Base-by-base conservation (phyloP, 2,888 invertebrate species). In the Alloplasta piceator region DNA sequence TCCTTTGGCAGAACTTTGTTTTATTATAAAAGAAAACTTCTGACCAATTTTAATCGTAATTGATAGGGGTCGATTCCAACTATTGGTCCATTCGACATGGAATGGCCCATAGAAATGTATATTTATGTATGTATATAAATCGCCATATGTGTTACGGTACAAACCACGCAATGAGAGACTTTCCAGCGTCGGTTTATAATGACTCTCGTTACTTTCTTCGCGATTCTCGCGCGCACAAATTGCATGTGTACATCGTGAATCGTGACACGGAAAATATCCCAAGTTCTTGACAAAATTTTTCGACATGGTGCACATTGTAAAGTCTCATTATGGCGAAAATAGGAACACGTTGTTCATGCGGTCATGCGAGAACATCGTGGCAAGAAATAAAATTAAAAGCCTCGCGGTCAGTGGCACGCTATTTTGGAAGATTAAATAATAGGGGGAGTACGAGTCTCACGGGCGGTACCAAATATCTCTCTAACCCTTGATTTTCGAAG, bases 401-500 rank as follows among this genome's bases (percentile, higher is more conserved):
- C 10, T 36, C 12, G 12, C 26, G 26, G 26, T 26, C 36, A 38
- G 58, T 38, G 26, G 64, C 50, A 46, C 16, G 16, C 16, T 14
- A 9, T 16, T 43, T 66, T 39, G 9, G 36, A 12, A 7, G 66
- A 14, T 38, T 82, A 76, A 86, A 86, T 81, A 81, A 82, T 78
- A 80, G 78, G 52, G 43, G 43, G 43, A 10, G 43, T 6, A 10
- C 7, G 64, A 38, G 46, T 14, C 63, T 16, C 66, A 6, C n/a
- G 67, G 41, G 4, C 6, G 67, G 52, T 61, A 26, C 26, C 26
- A 26, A 26, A 26, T 26, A 1, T 26, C 26, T 26, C 26, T 26
- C 26, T 26, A 86, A 84, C 85, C 86, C 82, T 76, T 85, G 85
- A 86, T 87, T 87, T 87, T 76, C 82, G 67, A 67, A 77, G 84